Base-by-base conservation (phyloP, 2,888 invertebrate species). In the Sesia apiformis region DNA sequence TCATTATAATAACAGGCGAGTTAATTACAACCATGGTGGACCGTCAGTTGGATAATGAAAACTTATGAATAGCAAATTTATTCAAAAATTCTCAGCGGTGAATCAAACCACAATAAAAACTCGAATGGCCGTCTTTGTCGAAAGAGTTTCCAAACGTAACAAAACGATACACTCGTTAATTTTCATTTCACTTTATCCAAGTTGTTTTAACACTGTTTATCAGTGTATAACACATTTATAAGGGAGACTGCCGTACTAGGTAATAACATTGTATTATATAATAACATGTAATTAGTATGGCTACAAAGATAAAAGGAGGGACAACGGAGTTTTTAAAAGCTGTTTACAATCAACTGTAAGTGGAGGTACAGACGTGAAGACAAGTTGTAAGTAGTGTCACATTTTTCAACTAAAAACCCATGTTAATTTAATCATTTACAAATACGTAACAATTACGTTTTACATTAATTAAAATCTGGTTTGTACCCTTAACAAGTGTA, bases 201-300 rank as follows among this genome's bases (percentile, higher is more conserved):
- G 65, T 70, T 72, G 71, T 74, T 72, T 74, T 74, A 78, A 74
- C 78, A 79, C 69, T 64, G 72, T 76, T 76, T 76, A 76, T 72
- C 72, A 67, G 70, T 60, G 63, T 71, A 66, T 72, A 70, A 64
- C 63, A 65, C 68, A 62, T 73, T 79, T 76, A 76, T 74, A 77
- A 76, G 69, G 69, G 71, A 74, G 69, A 68, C 69, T 76, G 72
- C 66, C 68, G 70, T 74, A 72, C 77, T 80, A 72, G 71, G 69
- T 84, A 84, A 84, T 84, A 80, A 84, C 83, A 81, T 81, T 81
- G 83, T 82, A 83, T 83, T 80, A 81, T 80, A 84, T 84, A 87
- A 87, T 86, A 84, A 85, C 80, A 80, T 84, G 81, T 84, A 86
- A 87, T 87, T 87, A 86, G 79, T 81, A 80, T 84, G 78, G 83